These are phyloP conservation scores for Eristalis arbustorum DNA, from an alignment of 2,888 invertebrate genomes.

Conservation along the genomic window DNA sequence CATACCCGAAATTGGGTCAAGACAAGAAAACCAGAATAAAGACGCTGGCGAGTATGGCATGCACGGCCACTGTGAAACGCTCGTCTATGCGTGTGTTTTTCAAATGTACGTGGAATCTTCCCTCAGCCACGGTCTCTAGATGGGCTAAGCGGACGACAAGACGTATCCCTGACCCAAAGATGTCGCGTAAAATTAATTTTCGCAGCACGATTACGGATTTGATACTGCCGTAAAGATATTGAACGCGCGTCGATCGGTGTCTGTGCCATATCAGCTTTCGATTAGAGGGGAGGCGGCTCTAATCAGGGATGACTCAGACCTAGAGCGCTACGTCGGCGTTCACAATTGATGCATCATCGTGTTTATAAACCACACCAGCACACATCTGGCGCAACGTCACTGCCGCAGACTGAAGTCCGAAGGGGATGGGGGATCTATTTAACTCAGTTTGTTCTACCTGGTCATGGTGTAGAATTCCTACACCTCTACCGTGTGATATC, in stretches of 20 bases:
- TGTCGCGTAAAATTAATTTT: conserved; percentile 42
- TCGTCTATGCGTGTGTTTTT: neutral
- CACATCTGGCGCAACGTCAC: conserved; percentile 56
- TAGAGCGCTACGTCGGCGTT: conserved; percentile 4
- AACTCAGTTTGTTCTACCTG: neutral
- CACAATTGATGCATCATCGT: conserved; percentile 58
- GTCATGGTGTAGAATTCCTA: conserved; percentile 11
- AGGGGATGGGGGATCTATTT: neutral
- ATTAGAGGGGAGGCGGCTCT: conserved; percentile 25
- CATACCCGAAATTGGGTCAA: conserved; percentile 51
- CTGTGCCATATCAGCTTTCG: conserved; percentile 54
- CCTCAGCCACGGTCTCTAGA: too few species aligned
- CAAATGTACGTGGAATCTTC: conserved; percentile 20
- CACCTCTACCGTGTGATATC: conserved; percentile 7
- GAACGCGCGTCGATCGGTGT: conserved; percentile 38
- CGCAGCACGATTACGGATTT: conserved; percentile 57
- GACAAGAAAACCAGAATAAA: conserved; percentile 25
- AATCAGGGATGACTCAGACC: conserved; percentile 59
- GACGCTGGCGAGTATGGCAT: neutral
- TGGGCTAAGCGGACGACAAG: neutral
- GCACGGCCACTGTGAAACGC: neutral
- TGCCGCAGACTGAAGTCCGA: neutral
- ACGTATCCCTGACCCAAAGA: conserved; percentile 1
- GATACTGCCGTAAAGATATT: conserved; percentile 30
- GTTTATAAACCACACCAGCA: conserved; percentile 21